Evolutionary conservation across 2,113 vertebrate genomes (phyloP), one percentile per base, ranked within the genome.

Genomic region (Podocnemis expansa): DNA sequence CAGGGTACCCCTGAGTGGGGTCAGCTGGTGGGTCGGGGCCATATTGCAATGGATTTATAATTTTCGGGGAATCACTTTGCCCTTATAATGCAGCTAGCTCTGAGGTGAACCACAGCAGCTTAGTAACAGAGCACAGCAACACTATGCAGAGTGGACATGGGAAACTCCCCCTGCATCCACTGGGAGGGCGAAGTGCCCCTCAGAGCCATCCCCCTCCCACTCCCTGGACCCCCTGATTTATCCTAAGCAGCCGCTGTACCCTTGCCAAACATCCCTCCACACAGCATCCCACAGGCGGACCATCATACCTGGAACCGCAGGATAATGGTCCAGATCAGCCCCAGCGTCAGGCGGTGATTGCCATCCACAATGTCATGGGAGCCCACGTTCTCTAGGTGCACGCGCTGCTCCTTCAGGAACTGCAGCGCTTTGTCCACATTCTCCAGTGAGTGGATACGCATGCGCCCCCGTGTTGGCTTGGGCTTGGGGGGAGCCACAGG

Each of bases 271-370:
- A 27, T 34, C 17, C 9, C 16, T 3, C 13, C 16, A 17, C 14
- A 17, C 51, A 52, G 51, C 51, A 14, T 16, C 51, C 51, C 51
- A 4, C 51, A 5, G 51, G 5, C 31, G 5, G 17, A 4, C 0
- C 31, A 34, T 19, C 9, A 85, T 95, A 99, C 99, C 99, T 99
- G 99, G 96, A 99, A 99, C 89, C 99, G 98, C 2, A 99, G 98
- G 93, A 99, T 99, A 97, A 99, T 99, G 94, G 99, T 99, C 99
- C 99, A 99, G 95, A 99, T 98, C 78, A 99, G 98, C 81, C 99
- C 99, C 16, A 99, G 97, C 0, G 99, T 99, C 82, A 99, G 98
- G 29, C 99, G 98, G 92, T 99, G 99, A 97, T 99, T 99, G 51
- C 99, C 99, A 0, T 99, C 99, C 55, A 99, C 99, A 2, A 99